Evolutionary conservation across 2,888 invertebrate species (phyloP).

Genomic region (Eugnorisma glareosa): DNA sequence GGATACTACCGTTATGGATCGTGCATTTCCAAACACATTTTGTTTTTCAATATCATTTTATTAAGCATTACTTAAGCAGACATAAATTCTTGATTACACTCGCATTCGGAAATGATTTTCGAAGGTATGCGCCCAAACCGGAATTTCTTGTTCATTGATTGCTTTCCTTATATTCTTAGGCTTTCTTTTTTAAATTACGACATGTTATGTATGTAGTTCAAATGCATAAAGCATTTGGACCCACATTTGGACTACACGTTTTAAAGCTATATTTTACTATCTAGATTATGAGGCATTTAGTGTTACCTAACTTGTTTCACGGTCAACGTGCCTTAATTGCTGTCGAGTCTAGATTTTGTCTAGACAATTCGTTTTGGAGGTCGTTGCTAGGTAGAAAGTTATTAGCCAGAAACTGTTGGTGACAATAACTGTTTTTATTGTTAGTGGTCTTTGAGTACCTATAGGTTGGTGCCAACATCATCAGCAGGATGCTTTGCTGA

Average conservation of each 20-base stretch:
- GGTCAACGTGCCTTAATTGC: background rate
- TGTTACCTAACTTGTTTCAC: constrained; percentile 1
- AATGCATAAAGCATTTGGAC: background rate
- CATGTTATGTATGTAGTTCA: constrained; percentile 22
- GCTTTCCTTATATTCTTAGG: constrained; percentile 6
- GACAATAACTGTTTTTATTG: background rate
- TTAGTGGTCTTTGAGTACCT: background rate
- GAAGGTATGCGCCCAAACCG: constrained; percentile 30
- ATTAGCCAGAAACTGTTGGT: background rate
- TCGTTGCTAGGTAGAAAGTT: background rate
- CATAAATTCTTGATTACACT: background rate
- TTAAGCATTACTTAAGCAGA: background rate
- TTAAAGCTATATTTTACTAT: background rate
- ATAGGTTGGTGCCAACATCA: background rate
- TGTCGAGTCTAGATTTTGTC: background rate
- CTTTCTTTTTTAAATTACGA: constrained; percentile 50
- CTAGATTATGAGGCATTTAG: background rate
- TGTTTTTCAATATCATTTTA: background rate
- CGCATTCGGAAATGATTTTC: constrained; percentile 18
- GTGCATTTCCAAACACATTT: background rate
- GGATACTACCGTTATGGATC: background rate
- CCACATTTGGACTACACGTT: background rate
- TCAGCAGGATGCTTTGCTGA: background rate
- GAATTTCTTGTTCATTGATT: constrained; percentile 30
- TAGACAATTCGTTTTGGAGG: background rate